These are phyloP conservation scores for Macrosteles quadrilineatus DNA, from an alignment of 1,140 invertebrate species.

Conservation along the genomic window DNA sequence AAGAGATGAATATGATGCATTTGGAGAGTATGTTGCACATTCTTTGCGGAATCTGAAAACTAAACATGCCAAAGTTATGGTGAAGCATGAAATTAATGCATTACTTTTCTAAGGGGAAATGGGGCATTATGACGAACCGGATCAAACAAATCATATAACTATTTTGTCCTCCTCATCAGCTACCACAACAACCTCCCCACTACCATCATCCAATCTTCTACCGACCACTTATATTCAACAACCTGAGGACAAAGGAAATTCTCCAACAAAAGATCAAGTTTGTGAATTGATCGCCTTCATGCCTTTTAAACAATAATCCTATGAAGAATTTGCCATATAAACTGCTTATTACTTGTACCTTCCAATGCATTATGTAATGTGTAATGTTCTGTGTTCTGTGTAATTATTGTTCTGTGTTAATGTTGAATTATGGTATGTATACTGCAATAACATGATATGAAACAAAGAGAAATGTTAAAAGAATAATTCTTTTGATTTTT, in stretches of 20 bases:
- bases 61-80: neutral
- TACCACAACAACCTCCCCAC: neutral
- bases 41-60: neutral
- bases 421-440: too few species aligned
- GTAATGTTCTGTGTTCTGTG: too few species aligned
- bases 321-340: too few species aligned
- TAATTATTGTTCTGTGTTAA: too few species aligned
- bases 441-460: neutral
- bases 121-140: too few species aligned
- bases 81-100: neutral
- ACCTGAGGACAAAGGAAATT: neutral
- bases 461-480: neutral
- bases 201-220: neutral
- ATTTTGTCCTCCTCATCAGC: neutral
- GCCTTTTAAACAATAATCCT: too few species aligned
- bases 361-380: too few species aligned
- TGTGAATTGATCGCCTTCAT: too few species aligned
- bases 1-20: constrained; percentile 2
- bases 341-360: too few species aligned
- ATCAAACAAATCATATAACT: too few species aligned
- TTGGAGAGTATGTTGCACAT: neutral
- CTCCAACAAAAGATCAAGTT: neutral
- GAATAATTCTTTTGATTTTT: neutral
- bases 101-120: neutral
- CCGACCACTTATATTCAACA: neutral